Base-by-base conservation (phyloP, 2,113 vertebrate genomes). In the Tachuris rubrigastra region DNA sequence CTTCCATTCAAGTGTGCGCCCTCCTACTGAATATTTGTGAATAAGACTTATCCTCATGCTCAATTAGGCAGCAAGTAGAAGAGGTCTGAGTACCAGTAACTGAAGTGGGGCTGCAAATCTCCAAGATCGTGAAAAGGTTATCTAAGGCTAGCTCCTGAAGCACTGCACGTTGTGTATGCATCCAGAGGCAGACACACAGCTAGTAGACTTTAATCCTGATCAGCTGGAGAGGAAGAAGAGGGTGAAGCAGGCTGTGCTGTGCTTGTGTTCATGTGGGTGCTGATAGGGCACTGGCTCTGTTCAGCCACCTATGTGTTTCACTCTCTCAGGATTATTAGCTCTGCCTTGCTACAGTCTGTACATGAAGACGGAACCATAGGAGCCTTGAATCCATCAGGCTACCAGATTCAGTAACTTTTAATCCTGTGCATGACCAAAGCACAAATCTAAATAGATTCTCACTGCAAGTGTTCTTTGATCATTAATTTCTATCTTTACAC, bases 121-220 rank as follows among this genome's bases (percentile, higher is more conserved):
- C 56, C 15, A 66, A 46, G 23, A 33, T 72, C 22, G 7, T 7
- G 16, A 41, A 27, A 2, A 75, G 20, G 42, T 60, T 53, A 53
- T n/a, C 50, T 35, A 63, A 46, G 15, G 23, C 5, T 30, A 62
- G 20, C 47, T 77, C 53, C 58, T 21, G 6, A 58, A 68, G 8
- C 8, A 31, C 5, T 53, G 22, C 9, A 30, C 59, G 24, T 28
- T 28, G 12, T 23, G 42, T 33, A 35, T 18, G 28, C 19, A 81
- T 25, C 23, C 39, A n/a, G 1, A 46, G 52, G 56, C 27, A 12
- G 12, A 67, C 8, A 24, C 0, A 0, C 8, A 14, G 17, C 25
- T 25, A 46, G 39, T 0, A 56, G 33, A 81, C 27, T 31, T 65
- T 20, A 74, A 69, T 35, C 18, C n/a, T 71, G 25, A 78, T 37